phyloP scores from a whole-genome alignment of 1,140 invertebrate genomes.

The Penaeus chinensis region DNA sequence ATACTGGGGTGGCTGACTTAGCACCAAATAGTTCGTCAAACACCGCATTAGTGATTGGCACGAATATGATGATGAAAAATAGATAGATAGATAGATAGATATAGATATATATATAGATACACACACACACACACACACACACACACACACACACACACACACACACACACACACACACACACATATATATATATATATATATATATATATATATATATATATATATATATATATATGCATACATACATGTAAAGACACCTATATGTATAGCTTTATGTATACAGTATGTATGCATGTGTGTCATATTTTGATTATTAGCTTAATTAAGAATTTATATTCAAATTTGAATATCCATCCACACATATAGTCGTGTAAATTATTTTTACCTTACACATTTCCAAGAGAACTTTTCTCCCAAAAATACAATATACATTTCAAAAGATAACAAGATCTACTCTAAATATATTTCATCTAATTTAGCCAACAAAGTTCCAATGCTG shows the following conservation, averaged over 20 bases:
- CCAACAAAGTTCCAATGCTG: no score
- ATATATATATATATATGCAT: not conserved
- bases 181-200: not conserved
- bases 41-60: no score
- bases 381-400: not conserved
- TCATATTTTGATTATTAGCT: not conserved
- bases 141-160: no score
- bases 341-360: constrained; percentile 16
- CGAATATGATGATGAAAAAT: no score
- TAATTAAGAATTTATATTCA: not conserved
- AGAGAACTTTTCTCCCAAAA: not conserved
- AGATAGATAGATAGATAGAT: no score
- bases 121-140: no score
- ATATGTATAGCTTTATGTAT: not conserved
- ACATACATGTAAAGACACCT: not conserved
- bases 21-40: no score
- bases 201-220: not conserved
- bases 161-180: no score
- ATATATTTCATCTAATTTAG: no score
- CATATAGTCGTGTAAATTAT: constrained; percentile 17
- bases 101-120: no score
- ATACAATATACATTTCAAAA: not conserved
- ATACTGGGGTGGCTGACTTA: no score
- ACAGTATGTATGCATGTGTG: not conserved
- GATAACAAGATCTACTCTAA: no score